Base-by-base conservation (phyloP, 2,888 invertebrate species). In the Leucophora obtusa region DNA sequence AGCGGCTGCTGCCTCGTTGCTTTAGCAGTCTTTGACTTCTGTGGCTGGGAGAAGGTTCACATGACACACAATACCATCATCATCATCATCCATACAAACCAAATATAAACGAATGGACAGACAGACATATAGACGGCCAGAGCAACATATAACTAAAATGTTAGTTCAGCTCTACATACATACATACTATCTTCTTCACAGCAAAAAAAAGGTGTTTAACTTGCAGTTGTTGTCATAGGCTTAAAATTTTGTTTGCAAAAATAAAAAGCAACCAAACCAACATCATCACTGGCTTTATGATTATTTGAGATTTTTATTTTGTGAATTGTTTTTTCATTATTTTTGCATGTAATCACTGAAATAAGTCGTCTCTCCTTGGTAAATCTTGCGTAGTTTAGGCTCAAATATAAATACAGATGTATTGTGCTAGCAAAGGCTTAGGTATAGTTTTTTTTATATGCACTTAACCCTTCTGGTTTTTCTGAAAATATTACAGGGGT, bases 21-120 rank as follows among this genome's bases (percentile, higher is more conserved):
- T 50, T 21, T 17, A 47, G 47, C 38, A 28, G 71, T 76, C 63
- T 73, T 73, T 71, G 72, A 82, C 78, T 79, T 78, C 59, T 79
- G 80, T 58, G 54, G 76, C 59, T 82, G 77, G 78, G 82, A 82
- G 83, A 84, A 82, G 82, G 83, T 84, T 83, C 75, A 85, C 75
- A 84, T 76, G 81, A 47, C 79, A 72, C 75, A 82, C 79, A 82
- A 54, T 65, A 78, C 38, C 50, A 53, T 59, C 62, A 28, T 28
- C 28, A 24, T 24, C 24, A 24, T 24, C 2, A 24, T n/a, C n/a
- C n/a, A n/a, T n/a, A n/a, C 14, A 47, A 4, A 47, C 47, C 24
- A 75, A 47, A 54, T 54, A 75, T 69, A 75, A 69, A 75, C 69
- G 75, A 60, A 54, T 47, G 28, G 35, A 47, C 35, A 15, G 9